phyloP scores from a whole-genome alignment of 2,888 invertebrate genomes.

The Diaperis boleti region DNA sequence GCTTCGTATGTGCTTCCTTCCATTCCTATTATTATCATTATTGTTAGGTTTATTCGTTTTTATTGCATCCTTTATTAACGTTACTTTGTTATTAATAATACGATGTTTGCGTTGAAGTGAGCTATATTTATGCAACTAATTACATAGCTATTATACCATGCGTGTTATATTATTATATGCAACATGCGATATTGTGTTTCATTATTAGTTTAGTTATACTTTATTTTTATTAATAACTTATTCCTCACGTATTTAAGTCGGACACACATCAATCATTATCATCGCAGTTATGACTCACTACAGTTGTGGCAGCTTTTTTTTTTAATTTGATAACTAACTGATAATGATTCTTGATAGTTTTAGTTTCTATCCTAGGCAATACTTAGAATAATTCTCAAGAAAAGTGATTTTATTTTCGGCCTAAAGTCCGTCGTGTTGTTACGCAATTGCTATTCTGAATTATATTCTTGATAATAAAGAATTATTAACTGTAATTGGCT shows the following conservation, averaged over 20 bases:
- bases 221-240: conserved; percentile 43
- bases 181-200: conserved; percentile 60
- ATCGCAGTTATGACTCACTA: conserved; percentile 9
- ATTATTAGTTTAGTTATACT: conserved; percentile 49
- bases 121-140: conserved; percentile 61
- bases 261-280: conserved; percentile 29
- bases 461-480: conserved; percentile 58
- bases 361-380: conserved; percentile 32
- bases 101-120: conserved; percentile 57
- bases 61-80: conserved; percentile 49
- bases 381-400: conserved; percentile 6
- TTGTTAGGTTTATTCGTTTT: conserved; percentile 43
- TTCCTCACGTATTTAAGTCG: conserved; percentile 41
- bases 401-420: not conserved
- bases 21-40: conserved; percentile 45
- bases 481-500: conserved; percentile 58
- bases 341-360: conserved; percentile 25
- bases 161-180: conserved; percentile 56
- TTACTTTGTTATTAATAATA: conserved; percentile 56
- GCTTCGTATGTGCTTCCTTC: conserved; percentile 53
- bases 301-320: conserved; percentile 23
- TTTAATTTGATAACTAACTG: conserved; percentile 15
- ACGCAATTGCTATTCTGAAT: conserved; percentile 42
- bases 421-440: not conserved
- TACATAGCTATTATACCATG: conserved; percentile 58